A percentile compares a stretch with the other conserved stretches of the same genome.
Conservation (phyloP, 1,140 invertebrate species). For the Meteorus sp. region DNA sequence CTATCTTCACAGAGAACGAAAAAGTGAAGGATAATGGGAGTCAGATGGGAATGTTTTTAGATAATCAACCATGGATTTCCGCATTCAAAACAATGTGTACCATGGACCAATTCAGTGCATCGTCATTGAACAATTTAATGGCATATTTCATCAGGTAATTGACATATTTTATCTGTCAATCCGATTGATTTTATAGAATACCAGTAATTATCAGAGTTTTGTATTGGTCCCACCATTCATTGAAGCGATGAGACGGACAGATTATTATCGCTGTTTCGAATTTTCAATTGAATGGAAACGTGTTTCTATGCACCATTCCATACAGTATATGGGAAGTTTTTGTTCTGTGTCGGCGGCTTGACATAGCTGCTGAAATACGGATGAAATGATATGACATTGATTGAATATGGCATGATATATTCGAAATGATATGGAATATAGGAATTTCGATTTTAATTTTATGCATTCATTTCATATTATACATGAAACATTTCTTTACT, state of each 20-base stretch:
- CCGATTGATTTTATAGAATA: neutral
- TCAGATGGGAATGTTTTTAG: too few relatives aligned
- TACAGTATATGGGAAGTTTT: too few relatives aligned
- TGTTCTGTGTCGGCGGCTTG: too few relatives aligned
- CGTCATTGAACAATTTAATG: constrained; percentile 26
- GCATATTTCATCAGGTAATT: constrained; percentile 31
- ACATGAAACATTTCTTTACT: constrained; percentile 10
- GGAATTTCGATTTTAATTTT: too few relatives aligned
- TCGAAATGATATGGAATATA: too few relatives aligned
- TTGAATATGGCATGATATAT: too few relatives aligned
- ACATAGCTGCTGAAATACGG: too few relatives aligned
- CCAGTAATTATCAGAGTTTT: constrained; percentile 8
- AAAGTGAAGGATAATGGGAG: constrained; percentile 24
- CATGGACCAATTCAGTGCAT: neutral
- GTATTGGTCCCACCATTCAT: constrained; percentile 14
- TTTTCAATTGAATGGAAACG: neutral
- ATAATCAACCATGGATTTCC: constrained; percentile 25
- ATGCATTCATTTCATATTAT: neutral
- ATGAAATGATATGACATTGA: too few relatives aligned
- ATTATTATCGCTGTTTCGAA: neutral
- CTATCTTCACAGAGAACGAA: neutral
- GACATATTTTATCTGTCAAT: neutral
- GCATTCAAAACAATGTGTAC: constrained; percentile 26
- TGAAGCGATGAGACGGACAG: neutral
- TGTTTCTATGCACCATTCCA: neutral